Conservation (phyloP, 37 sponge, comb jelly and placozoan species). For the Axinella damicornis region DNA sequence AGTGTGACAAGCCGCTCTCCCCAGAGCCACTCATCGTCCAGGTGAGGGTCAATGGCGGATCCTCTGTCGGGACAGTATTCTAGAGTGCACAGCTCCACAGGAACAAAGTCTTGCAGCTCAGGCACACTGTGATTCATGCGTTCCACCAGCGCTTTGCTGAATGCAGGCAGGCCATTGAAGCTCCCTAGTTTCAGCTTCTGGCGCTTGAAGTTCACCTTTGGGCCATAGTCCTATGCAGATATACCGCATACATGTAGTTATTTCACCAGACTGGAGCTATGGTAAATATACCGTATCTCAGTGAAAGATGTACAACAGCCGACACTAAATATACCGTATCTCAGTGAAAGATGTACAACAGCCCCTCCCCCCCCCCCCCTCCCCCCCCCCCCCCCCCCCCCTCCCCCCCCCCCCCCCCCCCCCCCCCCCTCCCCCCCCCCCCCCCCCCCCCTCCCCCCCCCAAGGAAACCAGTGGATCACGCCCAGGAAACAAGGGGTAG, state of each 20-base stretch:
- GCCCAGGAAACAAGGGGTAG: too few species aligned
- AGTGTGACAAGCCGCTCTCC: constrained; percentile 92
- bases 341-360: too few species aligned
- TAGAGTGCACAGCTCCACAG: constrained; percentile 96
- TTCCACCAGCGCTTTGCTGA: constrained; percentile 56
- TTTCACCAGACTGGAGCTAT: too few species aligned
- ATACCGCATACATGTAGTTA: neutral
- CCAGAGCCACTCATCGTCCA: constrained; percentile 98
- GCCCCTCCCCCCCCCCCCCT: too few species aligned
- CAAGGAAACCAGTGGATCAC: too few species aligned
- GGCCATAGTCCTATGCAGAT: constrained; percentile 90
- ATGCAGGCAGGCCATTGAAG: constrained; percentile 91
- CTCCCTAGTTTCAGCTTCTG: constrained; percentile 81
- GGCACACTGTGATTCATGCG: constrained; percentile 38
- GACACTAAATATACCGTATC: too few species aligned
- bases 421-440: too few species aligned
- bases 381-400: too few species aligned
- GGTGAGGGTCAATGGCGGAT: constrained; percentile 92
- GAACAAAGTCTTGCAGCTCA: constrained; percentile 60
- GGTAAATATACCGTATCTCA: too few species aligned
- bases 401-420: too few species aligned
- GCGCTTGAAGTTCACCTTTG: constrained; percentile 95
- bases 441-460: too few species aligned
- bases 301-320: too few species aligned
- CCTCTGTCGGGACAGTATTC: constrained; percentile 88